Percentiles rank a stretch among this genome's conserved stretches.
Evolutionary conservation across 1,140 invertebrate species (phyloP).

Genomic region (Drosophila sp.): DNA sequence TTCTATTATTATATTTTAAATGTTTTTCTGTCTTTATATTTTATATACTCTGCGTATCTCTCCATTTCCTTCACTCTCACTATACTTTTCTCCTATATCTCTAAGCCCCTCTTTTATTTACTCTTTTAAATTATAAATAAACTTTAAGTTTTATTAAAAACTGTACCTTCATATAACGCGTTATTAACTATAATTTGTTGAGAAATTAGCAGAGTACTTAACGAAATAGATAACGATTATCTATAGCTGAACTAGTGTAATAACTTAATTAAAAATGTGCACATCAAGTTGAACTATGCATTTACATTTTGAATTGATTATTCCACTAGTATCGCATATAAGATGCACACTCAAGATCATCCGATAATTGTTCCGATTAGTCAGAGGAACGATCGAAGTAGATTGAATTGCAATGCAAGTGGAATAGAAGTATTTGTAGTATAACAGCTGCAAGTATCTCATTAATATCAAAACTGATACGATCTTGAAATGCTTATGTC

Average conservation of each 20-base stretch:
- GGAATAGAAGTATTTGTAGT: background rate
- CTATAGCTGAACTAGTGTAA: background rate
- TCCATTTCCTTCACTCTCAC: too few species aligned
- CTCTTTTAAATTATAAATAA: too few species aligned
- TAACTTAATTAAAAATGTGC: slow-evolving; percentile 33
- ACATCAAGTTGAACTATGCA: background rate
- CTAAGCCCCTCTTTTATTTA: too few species aligned
- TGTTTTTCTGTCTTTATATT: too few species aligned
- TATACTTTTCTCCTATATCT: too few species aligned
- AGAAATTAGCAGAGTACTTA: background rate
- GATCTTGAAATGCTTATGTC: slow-evolving; percentile 42
- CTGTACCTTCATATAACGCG: too few species aligned
- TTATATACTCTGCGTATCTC: too few species aligned
- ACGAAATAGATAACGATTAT: background rate
- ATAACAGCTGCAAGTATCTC: slow-evolving; percentile 17
- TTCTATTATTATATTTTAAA: too few species aligned
- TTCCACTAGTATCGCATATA: background rate
- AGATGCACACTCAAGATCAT: slow-evolving; percentile 28
- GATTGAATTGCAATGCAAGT: slow-evolving; percentile 9
- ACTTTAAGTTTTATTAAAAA: too few species aligned
- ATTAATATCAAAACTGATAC: slow-evolving; percentile 25
- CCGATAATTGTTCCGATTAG: slow-evolving; percentile 6
- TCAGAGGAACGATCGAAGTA: slow-evolving; percentile 13
- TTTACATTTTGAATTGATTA: slow-evolving; percentile 36
- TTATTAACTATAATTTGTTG: background rate